phyloP scores from a whole-genome alignment of 2,113 vertebrate species.

The Laticauda colubrina region DNA sequence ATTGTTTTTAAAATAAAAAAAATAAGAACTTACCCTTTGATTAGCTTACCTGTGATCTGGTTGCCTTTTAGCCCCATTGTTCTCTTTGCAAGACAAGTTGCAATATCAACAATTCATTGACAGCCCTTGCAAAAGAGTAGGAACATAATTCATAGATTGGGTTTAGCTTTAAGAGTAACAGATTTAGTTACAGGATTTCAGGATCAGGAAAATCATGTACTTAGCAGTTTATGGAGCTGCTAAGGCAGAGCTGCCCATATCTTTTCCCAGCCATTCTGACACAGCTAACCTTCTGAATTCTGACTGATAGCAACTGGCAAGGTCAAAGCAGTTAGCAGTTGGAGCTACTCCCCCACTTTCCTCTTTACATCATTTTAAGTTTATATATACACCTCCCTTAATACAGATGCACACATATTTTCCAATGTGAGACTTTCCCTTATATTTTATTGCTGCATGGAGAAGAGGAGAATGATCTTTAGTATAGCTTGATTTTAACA shows the following conservation, averaged over 20 bases:
- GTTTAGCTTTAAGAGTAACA: neutral
- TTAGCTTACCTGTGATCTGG: neutral
- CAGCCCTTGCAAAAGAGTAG: neutral
- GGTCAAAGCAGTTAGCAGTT: neutral
- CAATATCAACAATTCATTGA: neutral
- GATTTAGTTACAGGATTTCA: neutral
- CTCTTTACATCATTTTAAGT: neutral
- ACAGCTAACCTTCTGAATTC: neutral
- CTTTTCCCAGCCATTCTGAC: neutral
- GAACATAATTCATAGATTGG: neutral
- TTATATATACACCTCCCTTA: neutral
- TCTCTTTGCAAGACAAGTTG: neutral
- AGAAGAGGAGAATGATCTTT: neutral
- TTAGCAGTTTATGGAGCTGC: neutral
- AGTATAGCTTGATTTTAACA: neutral
- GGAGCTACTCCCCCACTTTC: neutral
- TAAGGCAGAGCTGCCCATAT: neutral
- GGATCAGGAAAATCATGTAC: neutral
- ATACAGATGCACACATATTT: neutral
- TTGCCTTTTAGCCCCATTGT: neutral
- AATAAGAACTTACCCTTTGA: neutral
- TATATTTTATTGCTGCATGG: neutral
- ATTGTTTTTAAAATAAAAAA: neutral
- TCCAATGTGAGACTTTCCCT: neutral
- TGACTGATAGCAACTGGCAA: neutral